phyloP scores from a whole-genome alignment of 2,113 vertebrate species.

The Leptocoma aspasia region DNA sequence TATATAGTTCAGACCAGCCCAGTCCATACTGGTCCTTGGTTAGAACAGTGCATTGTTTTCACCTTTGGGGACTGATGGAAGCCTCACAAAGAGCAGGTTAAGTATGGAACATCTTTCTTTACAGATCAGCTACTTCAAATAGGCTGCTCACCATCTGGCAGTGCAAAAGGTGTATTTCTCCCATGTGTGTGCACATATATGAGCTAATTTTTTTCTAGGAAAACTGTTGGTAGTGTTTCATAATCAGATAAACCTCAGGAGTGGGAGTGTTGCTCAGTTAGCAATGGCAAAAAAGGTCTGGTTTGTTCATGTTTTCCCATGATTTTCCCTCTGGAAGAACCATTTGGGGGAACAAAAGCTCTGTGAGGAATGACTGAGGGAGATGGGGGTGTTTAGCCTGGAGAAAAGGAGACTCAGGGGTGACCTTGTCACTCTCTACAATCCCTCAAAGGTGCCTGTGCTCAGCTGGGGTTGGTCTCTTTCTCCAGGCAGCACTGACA shows the following conservation, averaged over 20 bases:
- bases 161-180: neutral
- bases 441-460: too few relatives aligned
- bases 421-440: too few relatives aligned
- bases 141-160: neutral
- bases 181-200: neutral
- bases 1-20: rapidly evolving
- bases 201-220: neutral
- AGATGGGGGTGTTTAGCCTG: too few relatives aligned
- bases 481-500: too few relatives aligned
- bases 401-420: too few relatives aligned
- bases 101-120: neutral
- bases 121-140: neutral
- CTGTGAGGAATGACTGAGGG: too few relatives aligned
- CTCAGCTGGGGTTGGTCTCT: too few relatives aligned
- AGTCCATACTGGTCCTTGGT: neutral
- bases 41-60: neutral
- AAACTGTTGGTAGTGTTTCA: neutral
- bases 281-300: neutral
- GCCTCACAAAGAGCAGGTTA: neutral
- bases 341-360: too few relatives aligned
- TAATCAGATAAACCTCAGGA: neutral
- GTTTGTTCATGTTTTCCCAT: neutral
- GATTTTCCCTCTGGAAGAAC: neutral
- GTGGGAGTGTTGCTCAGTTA: neutral
- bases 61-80: neutral